Percentiles rank a stretch among this genome's conserved stretches.
Conservation (phyloP, 2,113 vertebrate genomes). For the Austrofundulus limnaeus region DNA sequence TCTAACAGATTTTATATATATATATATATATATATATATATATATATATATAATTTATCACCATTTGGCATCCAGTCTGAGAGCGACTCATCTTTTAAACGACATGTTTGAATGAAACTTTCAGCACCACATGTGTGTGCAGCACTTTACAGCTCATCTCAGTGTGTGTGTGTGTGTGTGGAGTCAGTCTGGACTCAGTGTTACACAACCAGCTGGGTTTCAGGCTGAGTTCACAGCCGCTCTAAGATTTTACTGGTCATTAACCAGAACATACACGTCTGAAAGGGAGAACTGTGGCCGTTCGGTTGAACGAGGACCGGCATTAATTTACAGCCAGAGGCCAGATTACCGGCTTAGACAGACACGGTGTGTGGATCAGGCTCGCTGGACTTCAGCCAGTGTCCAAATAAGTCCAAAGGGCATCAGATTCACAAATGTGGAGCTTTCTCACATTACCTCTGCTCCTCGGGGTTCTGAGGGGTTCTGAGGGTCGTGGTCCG, state of each 20-base stretch:
- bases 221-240: no score
- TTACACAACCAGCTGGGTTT: no score
- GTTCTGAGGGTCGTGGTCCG: neutral
- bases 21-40: no score
- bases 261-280: slow-evolving; percentile 10
- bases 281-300: slow-evolving; percentile 4
- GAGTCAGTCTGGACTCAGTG: no score
- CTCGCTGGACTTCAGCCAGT: slow-evolving; percentile 64
- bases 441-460: slow-evolving; percentile 35
- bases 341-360: slow-evolving; percentile 63
- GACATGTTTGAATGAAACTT: no score
- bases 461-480: neutral
- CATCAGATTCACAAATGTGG: slow-evolving; percentile 67
- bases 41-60: no score
- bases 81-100: no score
- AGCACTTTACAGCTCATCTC: no score
- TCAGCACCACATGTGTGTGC: no score
- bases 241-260: slow-evolving; percentile 8
- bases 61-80: no score
- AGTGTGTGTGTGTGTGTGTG: no score
- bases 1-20: no score
- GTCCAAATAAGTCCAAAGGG: slow-evolving; percentile 76
- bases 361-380: slow-evolving; percentile 56
- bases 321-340: slow-evolving; percentile 57
- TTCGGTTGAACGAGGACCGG: slow-evolving; percentile 33